phyloP scores from a whole-genome alignment of 2,888 invertebrate species.

The Eudemis profundana region DNA sequence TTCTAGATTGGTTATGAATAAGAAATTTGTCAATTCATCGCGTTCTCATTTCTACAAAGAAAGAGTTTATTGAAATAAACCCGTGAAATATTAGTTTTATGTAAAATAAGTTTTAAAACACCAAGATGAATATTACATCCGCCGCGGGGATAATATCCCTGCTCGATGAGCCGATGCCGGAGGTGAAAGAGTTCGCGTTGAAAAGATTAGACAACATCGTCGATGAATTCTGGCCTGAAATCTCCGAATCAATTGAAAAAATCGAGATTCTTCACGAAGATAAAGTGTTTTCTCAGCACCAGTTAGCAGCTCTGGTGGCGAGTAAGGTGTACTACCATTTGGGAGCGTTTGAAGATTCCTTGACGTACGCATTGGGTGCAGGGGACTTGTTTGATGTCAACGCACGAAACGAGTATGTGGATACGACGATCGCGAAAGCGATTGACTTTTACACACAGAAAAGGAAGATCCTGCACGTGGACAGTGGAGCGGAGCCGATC shows the following conservation, averaged over 20 bases:
- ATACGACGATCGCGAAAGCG: slow-evolving; percentile 98
- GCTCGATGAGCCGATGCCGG: slow-evolving; percentile 96
- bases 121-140: slow-evolving; percentile 82
- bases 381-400: slow-evolving; percentile 98
- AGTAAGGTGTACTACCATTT: slow-evolving; percentile 99
- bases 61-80: slow-evolving; percentile 39
- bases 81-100: slow-evolving; percentile 33
- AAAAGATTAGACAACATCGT: slow-evolving; percentile 97
- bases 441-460: slow-evolving; percentile 98
- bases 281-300: slow-evolving; percentile 93
- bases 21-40: slow-evolving; percentile 81
- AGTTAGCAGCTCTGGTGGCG: slow-evolving; percentile 97
- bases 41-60: slow-evolving; percentile 54
- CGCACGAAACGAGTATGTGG: slow-evolving; percentile 97
- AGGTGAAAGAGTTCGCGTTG: slow-evolving; percentile 96
- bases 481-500: slow-evolving; percentile 88
- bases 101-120: slow-evolving; percentile 47
- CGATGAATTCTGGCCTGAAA: slow-evolving; percentile 99
- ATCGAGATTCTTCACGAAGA: slow-evolving; percentile 99
- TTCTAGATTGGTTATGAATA: slow-evolving; percentile 56
- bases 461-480: slow-evolving; percentile 90
- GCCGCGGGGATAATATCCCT: slow-evolving; percentile 97
- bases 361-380: slow-evolving; percentile 98
- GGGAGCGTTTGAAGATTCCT: slow-evolving; percentile 97
- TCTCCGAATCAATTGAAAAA: slow-evolving; percentile 98